Percentiles rank a stretch among this genome's conserved stretches.
Evolutionary conservation across 2,888 invertebrate genomes (phyloP).

Genomic region (Amiota minor): DNA sequence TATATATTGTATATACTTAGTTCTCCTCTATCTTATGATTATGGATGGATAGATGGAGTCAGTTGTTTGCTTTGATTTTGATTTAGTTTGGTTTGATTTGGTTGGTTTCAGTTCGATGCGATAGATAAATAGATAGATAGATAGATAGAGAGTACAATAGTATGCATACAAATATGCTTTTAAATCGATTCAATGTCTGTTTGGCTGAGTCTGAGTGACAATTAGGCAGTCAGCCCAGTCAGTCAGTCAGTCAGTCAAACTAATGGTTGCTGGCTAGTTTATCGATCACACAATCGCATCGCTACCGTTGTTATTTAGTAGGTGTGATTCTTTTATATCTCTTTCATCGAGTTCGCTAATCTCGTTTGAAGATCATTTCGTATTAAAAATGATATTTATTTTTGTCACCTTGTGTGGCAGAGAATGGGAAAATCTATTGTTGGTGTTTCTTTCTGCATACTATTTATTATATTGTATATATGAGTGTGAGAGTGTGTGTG

Average conservation of each 20-base stretch:
- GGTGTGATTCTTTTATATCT: constrained; percentile 63
- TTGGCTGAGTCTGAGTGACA: not conserved
- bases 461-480: too few species aligned
- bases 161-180: not conserved
- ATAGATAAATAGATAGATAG: too few species aligned
- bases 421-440: not conserved
- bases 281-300: constrained; percentile 18
- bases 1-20: too few species aligned
- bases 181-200: constrained; percentile 1
- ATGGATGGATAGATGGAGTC: too few species aligned
- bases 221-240: too few species aligned
- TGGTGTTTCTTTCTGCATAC: not conserved
- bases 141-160: too few species aligned
- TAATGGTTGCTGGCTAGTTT: not conserved
- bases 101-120: not conserved
- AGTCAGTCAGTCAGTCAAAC: too few species aligned
- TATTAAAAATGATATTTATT: not conserved
- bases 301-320: constrained; percentile 59
- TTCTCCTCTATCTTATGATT: too few species aligned
- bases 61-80: too few species aligned
- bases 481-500: too few species aligned
- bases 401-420: not conserved
- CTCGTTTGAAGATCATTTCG: not conserved
- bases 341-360: constrained; percentile 1
- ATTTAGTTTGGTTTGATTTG: not conserved